Base-by-base conservation (phyloP, 2,113 vertebrate genomes). In the Pelecanus crispus region DNA sequence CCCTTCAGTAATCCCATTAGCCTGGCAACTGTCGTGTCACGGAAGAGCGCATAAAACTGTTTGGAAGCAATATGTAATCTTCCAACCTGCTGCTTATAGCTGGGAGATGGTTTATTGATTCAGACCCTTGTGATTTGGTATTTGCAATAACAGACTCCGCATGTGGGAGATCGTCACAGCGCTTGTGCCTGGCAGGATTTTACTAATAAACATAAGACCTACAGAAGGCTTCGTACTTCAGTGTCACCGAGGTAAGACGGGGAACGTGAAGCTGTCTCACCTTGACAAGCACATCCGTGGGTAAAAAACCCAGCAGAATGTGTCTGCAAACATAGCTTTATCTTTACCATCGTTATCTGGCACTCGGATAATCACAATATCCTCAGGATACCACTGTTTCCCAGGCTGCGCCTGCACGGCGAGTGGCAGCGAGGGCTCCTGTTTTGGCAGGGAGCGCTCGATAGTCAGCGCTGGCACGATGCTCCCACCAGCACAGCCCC, bases 81-180 rank as follows among this genome's bases (percentile, higher is more conserved):
- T 85, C 95, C 92, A 91, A 94, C 94, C 89, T 95, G 94, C 95
- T 95, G 96, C 94, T 93, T 92, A 81, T 26, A 95, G 81, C 91
- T 62, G 89, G 96, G 93, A 97, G 97, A 92, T 91, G 94, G 86
- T 95, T 97, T 95, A 95, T 96, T 95, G 97, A 97, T 95, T 95
- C 97, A 95, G 91, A 34, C 91, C 91, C 96, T 96, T 95, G 93
- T 94, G 97, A 95, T 95, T 93, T 94, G 95, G 93, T 96, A 95
- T 97, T 97, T 96, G 95, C 96, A 96, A 95, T 95, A 97, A 95
- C 94, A 91, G 93, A 25, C 95, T 87, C 92, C 2, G 63, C 89
- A 68, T 90, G 92, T 83, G 91, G 81, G 88, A 94, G 93, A 92
- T 92, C 85, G 58, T 89, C 92, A 58, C 94, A 18, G 89, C 32